Evolutionary conservation across 2,797 vertebrate genomes (phyloP).

Genomic region (Nyctibius grandis): DNA sequence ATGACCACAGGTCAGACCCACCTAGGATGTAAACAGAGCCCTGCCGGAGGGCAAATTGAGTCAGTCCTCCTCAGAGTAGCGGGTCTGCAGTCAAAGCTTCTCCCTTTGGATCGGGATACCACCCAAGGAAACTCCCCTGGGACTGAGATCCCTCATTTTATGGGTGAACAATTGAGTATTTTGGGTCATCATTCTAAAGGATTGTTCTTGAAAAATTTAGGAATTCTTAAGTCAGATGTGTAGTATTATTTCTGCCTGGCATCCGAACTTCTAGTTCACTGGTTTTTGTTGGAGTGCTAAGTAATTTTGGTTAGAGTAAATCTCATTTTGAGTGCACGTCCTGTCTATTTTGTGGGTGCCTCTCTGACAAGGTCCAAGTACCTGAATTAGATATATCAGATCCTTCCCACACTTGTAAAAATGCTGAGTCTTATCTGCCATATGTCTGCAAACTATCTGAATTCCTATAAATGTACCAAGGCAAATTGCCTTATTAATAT

Average conservation of each 20-base stretch:
- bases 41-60: not conserved
- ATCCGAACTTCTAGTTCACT: too few relatives aligned
- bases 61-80: not conserved
- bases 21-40: not conserved
- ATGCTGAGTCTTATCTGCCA: not conserved
- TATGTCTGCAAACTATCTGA: not conserved
- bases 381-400: not conserved
- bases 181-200: not conserved
- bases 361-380: not conserved
- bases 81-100: too few relatives aligned
- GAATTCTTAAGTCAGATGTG: not conserved
- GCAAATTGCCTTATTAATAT: not conserved
- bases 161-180: not conserved
- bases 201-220: not conserved
- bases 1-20: not conserved
- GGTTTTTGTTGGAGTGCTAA: too few relatives aligned
- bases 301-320: too few relatives aligned
- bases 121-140: too few relatives aligned
- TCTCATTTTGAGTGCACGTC: too few relatives aligned
- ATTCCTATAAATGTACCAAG: not conserved
- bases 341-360: too few relatives aligned
- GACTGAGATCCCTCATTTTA: not conserved
- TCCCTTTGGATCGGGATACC: too few relatives aligned
- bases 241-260: not conserved
- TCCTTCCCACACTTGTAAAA: not conserved